phyloP scores from a whole-genome alignment of 2,797 vertebrate species.

The Halcyon badia region DNA sequence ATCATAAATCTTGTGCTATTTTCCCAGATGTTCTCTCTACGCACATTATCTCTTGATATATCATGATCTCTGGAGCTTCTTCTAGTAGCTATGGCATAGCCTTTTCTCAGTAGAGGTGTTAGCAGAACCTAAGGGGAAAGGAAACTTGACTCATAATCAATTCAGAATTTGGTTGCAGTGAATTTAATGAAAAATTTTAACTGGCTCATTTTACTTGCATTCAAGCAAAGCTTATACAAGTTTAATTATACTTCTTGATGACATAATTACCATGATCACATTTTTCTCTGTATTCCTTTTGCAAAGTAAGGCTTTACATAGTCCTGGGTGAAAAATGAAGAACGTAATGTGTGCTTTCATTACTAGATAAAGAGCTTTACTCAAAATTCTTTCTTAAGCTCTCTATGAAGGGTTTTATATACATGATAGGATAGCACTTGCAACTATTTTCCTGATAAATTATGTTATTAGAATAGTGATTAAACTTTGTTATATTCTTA shows the following conservation, averaged over 20 bases:
- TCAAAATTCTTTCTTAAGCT: neutral
- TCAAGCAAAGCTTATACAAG: neutral
- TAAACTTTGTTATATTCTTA: neutral
- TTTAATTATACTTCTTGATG: neutral
- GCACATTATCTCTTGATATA: accelerated
- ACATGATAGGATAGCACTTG: neutral
- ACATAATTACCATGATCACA: neutral
- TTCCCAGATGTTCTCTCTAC: neutral
- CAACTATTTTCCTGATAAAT: neutral
- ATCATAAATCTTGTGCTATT: neutral
- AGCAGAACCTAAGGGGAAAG: neutral
- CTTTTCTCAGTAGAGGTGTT: neutral
- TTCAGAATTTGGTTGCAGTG: neutral
- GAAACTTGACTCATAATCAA: neutral
- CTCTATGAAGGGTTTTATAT: neutral
- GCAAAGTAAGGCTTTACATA: neutral
- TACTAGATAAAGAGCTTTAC: neutral
- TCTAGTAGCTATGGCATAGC: neutral
- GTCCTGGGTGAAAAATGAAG: neutral
- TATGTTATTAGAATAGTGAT: neutral
- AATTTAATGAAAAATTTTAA: neutral
- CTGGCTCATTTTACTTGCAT: neutral
- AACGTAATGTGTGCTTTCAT: neutral
- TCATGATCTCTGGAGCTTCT: neutral
- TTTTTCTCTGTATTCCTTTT: neutral